A percentile compares a stretch with the other conserved stretches of the same genome.
Evolutionary conservation across 53 echinoderm and acorn worm species (phyloP).

Genomic region (Actinopyga echinites): DNA sequence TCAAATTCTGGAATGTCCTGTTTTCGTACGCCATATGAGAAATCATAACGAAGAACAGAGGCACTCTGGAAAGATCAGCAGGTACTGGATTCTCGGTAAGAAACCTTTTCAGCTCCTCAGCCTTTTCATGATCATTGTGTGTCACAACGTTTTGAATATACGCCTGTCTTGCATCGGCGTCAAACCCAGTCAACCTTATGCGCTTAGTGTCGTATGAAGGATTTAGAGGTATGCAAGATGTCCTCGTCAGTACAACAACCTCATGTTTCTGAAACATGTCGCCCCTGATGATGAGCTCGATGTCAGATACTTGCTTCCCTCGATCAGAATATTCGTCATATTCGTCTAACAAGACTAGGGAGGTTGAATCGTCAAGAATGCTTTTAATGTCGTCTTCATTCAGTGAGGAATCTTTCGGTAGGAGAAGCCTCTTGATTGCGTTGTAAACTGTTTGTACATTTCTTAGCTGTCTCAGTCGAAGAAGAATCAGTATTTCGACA

Average conservation of each 20-base stretch:
- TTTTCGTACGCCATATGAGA: not conserved
- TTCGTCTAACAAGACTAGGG: not conserved
- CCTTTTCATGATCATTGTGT: not conserved
- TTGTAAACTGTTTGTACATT: not conserved
- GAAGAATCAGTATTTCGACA: no score
- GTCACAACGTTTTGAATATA: not conserved
- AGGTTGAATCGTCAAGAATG: not conserved
- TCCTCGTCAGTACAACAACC: not conserved
- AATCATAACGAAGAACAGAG: conserved; percentile 1
- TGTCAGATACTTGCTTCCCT: no score
- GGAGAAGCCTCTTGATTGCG: not conserved
- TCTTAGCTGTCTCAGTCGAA: no score
- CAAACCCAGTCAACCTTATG: not conserved
- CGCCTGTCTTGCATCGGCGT: not conserved
- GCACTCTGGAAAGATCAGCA: not conserved
- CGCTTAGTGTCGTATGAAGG: not conserved
- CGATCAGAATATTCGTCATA: no score
- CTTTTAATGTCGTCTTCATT: not conserved
- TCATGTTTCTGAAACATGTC: no score
- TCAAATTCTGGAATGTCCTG: not conserved
- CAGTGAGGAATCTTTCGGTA: not conserved
- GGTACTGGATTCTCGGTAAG: not conserved
- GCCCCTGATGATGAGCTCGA: not conserved
- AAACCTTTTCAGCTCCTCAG: not conserved
- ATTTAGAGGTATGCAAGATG: not conserved